A percentile compares a stretch with the other conserved stretches of the same genome.
phyloP scores from a whole-genome alignment of 1,140 invertebrate species.

The Eulimnadia texana region DNA sequence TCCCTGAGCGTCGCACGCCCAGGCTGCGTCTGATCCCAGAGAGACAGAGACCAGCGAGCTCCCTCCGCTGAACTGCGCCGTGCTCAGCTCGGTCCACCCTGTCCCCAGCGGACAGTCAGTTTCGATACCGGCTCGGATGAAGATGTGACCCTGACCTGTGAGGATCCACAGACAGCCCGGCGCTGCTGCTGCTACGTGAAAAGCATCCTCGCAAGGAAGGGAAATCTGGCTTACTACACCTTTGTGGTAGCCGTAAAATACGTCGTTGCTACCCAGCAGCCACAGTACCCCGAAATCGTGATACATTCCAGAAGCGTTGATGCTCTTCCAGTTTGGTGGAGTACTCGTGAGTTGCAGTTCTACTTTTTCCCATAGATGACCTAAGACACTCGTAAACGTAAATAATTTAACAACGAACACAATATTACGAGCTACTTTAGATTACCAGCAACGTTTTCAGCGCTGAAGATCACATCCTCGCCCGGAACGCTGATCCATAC shows the following conservation, averaged over 20 bases:
- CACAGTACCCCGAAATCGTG: background rate
- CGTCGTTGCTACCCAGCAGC: background rate
- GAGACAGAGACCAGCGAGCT: background rate
- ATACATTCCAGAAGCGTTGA: background rate
- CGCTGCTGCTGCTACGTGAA: background rate
- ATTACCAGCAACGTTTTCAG: background rate
- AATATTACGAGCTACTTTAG: too few relatives aligned
- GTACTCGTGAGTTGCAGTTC: background rate
- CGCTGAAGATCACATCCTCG: background rate
- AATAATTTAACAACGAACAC: too few relatives aligned
- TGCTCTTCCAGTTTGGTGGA: background rate
- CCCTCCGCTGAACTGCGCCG: background rate
- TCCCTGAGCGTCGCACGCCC: slow-evolving; percentile 36
- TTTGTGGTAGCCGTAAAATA: background rate
- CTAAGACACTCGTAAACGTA: too few relatives aligned
- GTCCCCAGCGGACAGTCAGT: background rate
- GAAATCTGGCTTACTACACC: background rate
- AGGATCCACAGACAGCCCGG: background rate
- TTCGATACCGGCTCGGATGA: background rate
- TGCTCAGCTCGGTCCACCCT: background rate
- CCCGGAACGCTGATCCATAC: background rate
- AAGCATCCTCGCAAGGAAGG: background rate
- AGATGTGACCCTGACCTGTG: background rate
- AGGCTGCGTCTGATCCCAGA: slow-evolving; percentile 32
- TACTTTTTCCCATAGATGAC: background rate